phyloP scores from a whole-genome alignment of 2,888 invertebrate species.

The Ophion slaviceki region DNA sequence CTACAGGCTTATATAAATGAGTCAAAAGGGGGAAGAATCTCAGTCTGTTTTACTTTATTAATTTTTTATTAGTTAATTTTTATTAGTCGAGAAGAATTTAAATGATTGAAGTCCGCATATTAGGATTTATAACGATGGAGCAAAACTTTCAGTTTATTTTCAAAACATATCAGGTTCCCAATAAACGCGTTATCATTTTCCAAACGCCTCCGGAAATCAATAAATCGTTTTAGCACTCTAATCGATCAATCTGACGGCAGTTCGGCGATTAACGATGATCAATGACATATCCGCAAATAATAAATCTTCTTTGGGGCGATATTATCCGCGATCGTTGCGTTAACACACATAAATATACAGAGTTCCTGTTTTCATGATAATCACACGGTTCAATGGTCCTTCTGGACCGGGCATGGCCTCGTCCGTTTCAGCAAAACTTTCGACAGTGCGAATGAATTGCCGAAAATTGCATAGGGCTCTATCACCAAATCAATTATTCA shows the following conservation, averaged over 20 bases:
- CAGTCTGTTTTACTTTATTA: too few relatives aligned
- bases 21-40: too few relatives aligned
- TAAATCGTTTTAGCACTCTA: slow-evolving; percentile 10
- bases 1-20: too few relatives aligned
- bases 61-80: too few relatives aligned
- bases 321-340: neutral
- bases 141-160: neutral
- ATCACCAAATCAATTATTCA: too few relatives aligned
- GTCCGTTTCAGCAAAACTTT: neutral
- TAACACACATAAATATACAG: neutral
- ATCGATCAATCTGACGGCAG: neutral
- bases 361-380: neutral
- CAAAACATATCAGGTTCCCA: neutral
- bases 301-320: slow-evolving; percentile 4
- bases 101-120: too few relatives aligned
- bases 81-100: too few relatives aligned
- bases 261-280: neutral
- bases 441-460: neutral
- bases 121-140: neutral
- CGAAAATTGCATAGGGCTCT: neutral
- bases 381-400: neutral
- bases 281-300: slow-evolving; percentile 10
- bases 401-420: neutral
- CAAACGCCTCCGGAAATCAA: neutral
- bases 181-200: neutral